Conservation (phyloP, 1,140 invertebrate genomes). For the Macrocentrus cingulum region DNA sequence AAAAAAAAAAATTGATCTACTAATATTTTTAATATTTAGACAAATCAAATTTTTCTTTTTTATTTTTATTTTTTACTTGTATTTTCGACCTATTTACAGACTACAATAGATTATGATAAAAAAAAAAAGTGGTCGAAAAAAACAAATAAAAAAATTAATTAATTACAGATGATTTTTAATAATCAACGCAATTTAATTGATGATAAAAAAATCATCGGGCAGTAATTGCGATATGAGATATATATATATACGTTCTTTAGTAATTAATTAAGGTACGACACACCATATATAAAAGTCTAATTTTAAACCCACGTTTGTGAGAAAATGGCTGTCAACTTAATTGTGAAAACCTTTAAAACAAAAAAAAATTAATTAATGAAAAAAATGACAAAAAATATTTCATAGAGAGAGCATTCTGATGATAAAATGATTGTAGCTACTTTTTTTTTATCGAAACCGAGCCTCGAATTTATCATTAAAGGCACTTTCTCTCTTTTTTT, state of each 20-base stretch:
- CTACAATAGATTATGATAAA: constrained; percentile 41
- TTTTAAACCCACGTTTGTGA: constrained; percentile 24
- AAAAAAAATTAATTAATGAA: no score
- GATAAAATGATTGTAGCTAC: constrained; percentile 12
- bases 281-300: constrained; percentile 18
- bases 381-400: constrained; percentile 2
- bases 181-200: no score
- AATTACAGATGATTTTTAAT: neutral
- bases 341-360: constrained; percentile 14
- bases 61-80: no score
- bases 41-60: no score
- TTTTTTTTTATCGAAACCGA: constrained; percentile 34
- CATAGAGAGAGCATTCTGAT: constrained; percentile 9
- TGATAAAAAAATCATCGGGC: constrained; percentile 36
- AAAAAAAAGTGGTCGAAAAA: constrained; percentile 42
- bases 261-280: constrained; percentile 25
- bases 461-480: constrained; percentile 40
- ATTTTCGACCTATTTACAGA: constrained; percentile 46
- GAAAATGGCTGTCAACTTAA: constrained; percentile 36
- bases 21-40: constrained; percentile 26
- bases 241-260: neutral
- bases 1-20: neutral
- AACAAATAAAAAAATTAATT: no score
- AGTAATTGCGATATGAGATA: constrained; percentile 38
- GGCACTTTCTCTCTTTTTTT: constrained; percentile 45